Percentiles rank a stretch among this genome's conserved stretches.
Conservation (phyloP, 2,797 vertebrate genomes). For the Pangasius krempfi region DNA sequence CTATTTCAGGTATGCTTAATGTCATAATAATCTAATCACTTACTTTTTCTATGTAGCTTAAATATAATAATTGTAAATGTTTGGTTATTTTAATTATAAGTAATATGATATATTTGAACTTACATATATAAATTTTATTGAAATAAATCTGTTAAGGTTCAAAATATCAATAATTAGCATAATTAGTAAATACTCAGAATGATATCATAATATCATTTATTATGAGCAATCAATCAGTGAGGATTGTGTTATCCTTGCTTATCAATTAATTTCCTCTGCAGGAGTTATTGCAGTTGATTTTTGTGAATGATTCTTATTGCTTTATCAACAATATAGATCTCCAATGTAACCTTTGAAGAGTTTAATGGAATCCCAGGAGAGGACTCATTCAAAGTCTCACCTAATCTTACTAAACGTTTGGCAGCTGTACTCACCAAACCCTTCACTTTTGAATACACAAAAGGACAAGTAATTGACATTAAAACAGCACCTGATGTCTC, state of each 20-base stretch:
- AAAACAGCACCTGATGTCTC: conserved; percentile 71
- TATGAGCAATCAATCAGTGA: not conserved
- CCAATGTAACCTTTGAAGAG: conserved; percentile 73
- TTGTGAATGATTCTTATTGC: not conserved
- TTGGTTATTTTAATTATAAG: not conserved
- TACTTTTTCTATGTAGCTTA: not conserved
- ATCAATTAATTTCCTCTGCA: not conserved
- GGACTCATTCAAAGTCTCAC: conserved; percentile 66
- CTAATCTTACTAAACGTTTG: conserved; percentile 72
- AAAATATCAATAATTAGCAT: not conserved
- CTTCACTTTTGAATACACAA: conserved; percentile 80
- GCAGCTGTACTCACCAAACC: conserved; percentile 74
- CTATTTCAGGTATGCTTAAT: conserved; percentile 74
- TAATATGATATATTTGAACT: not conserved
- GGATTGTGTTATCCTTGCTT: not conserved
- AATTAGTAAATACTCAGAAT: not conserved
- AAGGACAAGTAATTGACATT: conserved; percentile 75
- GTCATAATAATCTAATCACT: not conserved
- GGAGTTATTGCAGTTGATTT: not conserved
- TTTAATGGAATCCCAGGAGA: conserved; percentile 76
- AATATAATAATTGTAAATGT: not conserved
- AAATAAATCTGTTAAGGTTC: not conserved
- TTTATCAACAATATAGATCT: conserved; percentile 68
- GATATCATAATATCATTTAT: not conserved
- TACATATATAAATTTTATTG: not conserved